Evolutionary conservation across 2,888 invertebrate genomes (phyloP), one percentile per base, ranked within the genome.

Genomic region (Cryptocheilus praepositus): DNA sequence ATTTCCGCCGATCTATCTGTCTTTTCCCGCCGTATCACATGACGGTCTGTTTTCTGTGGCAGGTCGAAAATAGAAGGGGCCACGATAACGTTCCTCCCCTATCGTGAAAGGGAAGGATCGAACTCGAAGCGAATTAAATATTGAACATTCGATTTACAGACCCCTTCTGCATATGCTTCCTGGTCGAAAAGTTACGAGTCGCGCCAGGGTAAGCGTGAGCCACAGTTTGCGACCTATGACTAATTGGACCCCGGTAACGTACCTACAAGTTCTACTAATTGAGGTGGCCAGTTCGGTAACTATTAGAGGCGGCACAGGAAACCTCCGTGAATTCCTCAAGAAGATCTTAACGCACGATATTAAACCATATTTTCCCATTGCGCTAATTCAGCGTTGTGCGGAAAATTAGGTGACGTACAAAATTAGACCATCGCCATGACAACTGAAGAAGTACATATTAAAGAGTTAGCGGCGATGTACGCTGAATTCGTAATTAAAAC

Each of bases 221-320:
- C 70, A 28, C 59, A 76, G 76, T 73, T 75, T 73, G 67, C 76
- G 72, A 76, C 73, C 76, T 76, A 76, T 76, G 76, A 76, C 76
- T 76, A 76, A 76, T 76, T 76, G 76, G 76, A 76, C 69, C 61
- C 16, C 73, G 70, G 70, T 70, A 73, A 73, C 73, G 76, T 76
- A 75, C 71, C 71, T 71, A 67, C 74, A 75, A 76, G 76, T 76
- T 76, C 73, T 68, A 73, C 76, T 76, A 76, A 76, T 76, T 76
- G 76, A 76, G 76, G 70, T 70, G 76, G 73, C 76, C 76, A 75
- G 76, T 76, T 75, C 73, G 69, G 73, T 75, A 76, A 76, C 76
- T 76, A 73, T 64, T 64, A 66, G 74, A 74, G 74, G 65, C 45
- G 73, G 65, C 56, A 65, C 49, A 62, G 71, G 62, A 71, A 74